These are phyloP conservation scores for Laticauda colubrina DNA, from an alignment of 2,113 vertebrate genomes.

Conservation along the genomic window DNA sequence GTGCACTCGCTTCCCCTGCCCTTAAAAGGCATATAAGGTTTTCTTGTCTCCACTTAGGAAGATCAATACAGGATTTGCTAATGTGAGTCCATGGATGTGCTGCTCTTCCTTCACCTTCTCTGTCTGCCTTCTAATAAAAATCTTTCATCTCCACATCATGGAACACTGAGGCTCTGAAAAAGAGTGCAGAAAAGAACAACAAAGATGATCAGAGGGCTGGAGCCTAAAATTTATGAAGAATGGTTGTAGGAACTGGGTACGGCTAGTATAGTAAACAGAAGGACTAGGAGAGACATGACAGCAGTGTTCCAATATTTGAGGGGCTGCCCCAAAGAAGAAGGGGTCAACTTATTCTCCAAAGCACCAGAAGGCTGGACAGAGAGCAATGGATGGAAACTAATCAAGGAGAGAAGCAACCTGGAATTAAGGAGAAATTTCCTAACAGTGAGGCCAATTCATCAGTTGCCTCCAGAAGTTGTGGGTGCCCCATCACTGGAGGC, in stretches of 20 bases:
- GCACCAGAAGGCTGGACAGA: not conserved
- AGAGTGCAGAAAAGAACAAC: not conserved
- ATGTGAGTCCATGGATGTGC: not conserved
- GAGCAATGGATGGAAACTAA: not conserved
- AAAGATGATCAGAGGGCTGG: not conserved
- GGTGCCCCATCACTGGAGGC: not conserved
- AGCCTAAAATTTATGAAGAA: not conserved
- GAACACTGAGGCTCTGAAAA: not conserved
- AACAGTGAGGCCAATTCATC: not conserved
- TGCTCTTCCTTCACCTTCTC: not conserved
- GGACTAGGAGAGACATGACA: not conserved
- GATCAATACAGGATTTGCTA: conserved; percentile 58
- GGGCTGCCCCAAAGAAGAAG: not conserved
- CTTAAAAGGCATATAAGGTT: conserved; percentile 49
- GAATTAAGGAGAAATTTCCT: not conserved
- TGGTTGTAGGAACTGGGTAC: not conserved
- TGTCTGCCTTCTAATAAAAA: not conserved
- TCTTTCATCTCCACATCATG: not conserved
- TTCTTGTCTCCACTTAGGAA: conserved; percentile 55
- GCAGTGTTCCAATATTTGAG: not conserved
- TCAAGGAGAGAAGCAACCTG: not conserved
- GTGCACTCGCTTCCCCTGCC: conserved; percentile 40
- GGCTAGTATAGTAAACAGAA: not conserved
- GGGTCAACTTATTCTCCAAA: not conserved
- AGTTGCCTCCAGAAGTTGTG: not conserved